Conservation (phyloP, 2,888 invertebrate species). For the Sarcophaga caerulescens region DNA sequence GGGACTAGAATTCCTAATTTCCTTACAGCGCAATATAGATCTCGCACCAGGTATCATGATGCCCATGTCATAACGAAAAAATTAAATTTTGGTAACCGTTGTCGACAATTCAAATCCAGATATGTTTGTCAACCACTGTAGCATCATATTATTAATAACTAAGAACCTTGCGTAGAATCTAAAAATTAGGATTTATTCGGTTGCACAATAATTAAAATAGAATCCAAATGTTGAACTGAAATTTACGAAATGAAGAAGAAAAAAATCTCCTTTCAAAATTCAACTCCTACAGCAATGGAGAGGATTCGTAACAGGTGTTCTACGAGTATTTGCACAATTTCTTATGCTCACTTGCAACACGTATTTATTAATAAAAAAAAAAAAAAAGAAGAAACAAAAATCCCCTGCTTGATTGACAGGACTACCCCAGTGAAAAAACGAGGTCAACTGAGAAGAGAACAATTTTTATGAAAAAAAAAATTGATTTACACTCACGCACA, state of each 20-base stretch:
- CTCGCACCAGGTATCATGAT: no score
- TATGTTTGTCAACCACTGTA: no score
- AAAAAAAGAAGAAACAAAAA: conserved; percentile 1
- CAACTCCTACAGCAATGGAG: conserved; percentile 32
- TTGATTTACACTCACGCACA: conserved; percentile 64
- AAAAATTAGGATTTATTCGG: no score
- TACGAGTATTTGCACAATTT: conserved; percentile 62
- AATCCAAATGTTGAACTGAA: no score
- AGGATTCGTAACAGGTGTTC: conserved; percentile 63
- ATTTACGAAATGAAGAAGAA: not conserved
- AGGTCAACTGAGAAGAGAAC: conserved; percentile 7
- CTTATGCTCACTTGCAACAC: conserved; percentile 60
- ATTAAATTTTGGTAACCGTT: no score
- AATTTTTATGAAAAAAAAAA: conserved; percentile 41
- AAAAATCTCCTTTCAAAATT: conserved; percentile 37
- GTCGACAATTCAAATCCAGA: no score
- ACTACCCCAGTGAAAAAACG: conserved; percentile 59
- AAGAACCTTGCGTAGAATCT: no score
- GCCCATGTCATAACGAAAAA: no score
- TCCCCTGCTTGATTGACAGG: conserved; percentile 62
- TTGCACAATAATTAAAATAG: no score
- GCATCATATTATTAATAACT: no score
- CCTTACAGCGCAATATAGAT: no score
- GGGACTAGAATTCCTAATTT: no score
- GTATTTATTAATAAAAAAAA: not conserved